phyloP scores from a whole-genome alignment of 2,797 vertebrate species.

The Prionace glauca region DNA sequence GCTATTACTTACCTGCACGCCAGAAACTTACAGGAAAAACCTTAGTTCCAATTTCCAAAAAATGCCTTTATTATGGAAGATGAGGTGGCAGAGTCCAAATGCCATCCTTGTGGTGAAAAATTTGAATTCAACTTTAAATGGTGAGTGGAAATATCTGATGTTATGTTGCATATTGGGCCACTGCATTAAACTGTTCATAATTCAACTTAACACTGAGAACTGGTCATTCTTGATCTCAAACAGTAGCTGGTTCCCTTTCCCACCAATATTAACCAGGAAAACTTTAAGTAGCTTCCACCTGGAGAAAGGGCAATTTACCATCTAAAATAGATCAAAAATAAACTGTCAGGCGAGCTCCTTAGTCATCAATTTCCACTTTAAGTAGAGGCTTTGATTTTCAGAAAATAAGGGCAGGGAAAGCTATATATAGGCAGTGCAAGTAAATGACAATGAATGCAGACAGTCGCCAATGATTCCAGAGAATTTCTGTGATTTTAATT shows the following conservation, averaged over 20 bases:
- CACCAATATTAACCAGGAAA: not conserved
- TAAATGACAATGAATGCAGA: not conserved
- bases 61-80: not conserved
- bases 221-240: not conserved
- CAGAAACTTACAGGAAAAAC: not conserved
- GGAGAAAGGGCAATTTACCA: not conserved
- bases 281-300: not conserved
- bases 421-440: not conserved
- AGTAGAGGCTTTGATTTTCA: not conserved
- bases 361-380: not conserved
- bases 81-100: not conserved
- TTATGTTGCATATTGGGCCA: not conserved
- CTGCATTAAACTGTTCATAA: not conserved
- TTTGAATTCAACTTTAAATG: not conserved
- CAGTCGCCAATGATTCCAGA: not conserved
- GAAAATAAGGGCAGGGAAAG: not conserved
- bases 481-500: not conserved
- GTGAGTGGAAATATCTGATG: not conserved
- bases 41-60: not conserved
- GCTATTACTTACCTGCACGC: not conserved
- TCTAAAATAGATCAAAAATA: not conserved
- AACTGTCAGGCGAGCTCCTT: not conserved
- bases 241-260: not conserved
- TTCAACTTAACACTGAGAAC: not conserved
- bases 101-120: not conserved